phyloP scores from a whole-genome alignment of 1,140 invertebrate genomes.

The Cotesia vestalis region DNA sequence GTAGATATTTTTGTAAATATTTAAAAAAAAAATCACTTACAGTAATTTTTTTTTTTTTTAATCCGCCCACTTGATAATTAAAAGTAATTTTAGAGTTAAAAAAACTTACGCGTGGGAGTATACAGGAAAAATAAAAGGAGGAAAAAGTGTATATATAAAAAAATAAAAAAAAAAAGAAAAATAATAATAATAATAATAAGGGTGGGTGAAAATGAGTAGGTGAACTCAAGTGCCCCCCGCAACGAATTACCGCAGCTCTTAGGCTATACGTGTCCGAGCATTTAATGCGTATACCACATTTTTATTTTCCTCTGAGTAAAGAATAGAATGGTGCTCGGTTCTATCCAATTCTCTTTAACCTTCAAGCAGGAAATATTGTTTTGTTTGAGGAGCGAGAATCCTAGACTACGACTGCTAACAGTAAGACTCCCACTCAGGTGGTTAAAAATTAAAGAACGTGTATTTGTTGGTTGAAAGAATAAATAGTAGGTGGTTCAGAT shows the following conservation, averaged over 20 bases:
- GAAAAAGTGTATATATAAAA: conserved; percentile 15
- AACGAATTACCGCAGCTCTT: conserved; percentile 64
- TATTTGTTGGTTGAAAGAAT: too few species aligned
- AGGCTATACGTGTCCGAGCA: conserved; percentile 56
- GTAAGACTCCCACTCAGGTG: too few species aligned
- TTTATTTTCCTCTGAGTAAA: conserved; percentile 4
- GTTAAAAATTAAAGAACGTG: too few species aligned
- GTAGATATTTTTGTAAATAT: too few species aligned
- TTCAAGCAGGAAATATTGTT: conserved; percentile 53
- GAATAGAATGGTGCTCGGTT: conserved; percentile 38
- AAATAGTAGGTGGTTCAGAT: too few species aligned
- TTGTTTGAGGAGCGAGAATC: background rate
- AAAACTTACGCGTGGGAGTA: too few species aligned
- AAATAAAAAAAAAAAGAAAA: conserved; percentile 19
- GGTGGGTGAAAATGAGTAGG: conserved; percentile 45
- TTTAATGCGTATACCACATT: conserved; percentile 50
- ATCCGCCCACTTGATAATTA: too few species aligned
- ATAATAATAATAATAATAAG: conserved; percentile 30
- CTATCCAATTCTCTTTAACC: conserved; percentile 61
- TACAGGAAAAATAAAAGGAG: background rate
- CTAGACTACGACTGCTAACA: too few species aligned
- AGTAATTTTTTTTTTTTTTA: too few species aligned
- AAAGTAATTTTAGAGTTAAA: too few species aligned
- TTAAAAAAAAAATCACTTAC: too few species aligned
- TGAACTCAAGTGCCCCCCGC: conserved; percentile 54